A percentile compares a stretch with the other conserved stretches of the same genome.
phyloP scores from a whole-genome alignment of 2,888 invertebrate genomes.

The Alcis repandata region DNA sequence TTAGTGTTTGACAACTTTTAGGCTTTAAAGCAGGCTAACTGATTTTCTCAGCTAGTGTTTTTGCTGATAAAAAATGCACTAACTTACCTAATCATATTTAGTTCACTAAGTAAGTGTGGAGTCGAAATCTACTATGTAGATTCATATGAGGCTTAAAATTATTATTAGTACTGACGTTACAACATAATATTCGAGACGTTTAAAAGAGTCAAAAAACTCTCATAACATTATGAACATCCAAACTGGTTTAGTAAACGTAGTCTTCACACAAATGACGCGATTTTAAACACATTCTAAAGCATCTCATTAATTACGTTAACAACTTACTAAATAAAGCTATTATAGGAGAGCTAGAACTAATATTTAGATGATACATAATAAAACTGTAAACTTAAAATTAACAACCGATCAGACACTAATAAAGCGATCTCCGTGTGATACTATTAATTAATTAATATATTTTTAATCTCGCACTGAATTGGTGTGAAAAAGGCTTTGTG shows the following conservation, averaged over 20 bases:
- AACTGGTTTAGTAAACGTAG: constrained; percentile 21
- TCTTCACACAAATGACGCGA: constrained; percentile 24
- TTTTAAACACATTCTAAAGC: constrained; percentile 35
- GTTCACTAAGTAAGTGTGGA: too few relatives aligned
- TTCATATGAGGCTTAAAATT: background rate
- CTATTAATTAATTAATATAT: constrained; percentile 3
- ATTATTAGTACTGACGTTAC: background rate
- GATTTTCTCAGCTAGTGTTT: background rate
- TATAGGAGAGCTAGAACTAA: constrained; percentile 19
- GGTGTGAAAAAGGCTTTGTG: background rate
- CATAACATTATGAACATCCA: background rate
- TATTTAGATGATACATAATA: constrained; percentile 37
- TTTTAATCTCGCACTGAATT: background rate
- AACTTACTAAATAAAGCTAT: constrained; percentile 50
- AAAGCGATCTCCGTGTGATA: background rate
- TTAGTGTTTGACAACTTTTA: constrained; percentile 2
- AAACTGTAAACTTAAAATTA: constrained; percentile 41
- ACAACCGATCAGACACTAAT: constrained; percentile 31
- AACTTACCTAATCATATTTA: too few relatives aligned
- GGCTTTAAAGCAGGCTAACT: background rate
- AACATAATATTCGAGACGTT: background rate
- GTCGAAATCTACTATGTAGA: too few relatives aligned
- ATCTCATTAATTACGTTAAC: constrained; percentile 62
- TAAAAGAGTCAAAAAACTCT: background rate
- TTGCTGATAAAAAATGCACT: background rate